Evolutionary conservation across 2,888 invertebrate genomes (phyloP), one percentile per base, ranked within the genome.

Genomic region (Protophormia terraenovae): DNA sequence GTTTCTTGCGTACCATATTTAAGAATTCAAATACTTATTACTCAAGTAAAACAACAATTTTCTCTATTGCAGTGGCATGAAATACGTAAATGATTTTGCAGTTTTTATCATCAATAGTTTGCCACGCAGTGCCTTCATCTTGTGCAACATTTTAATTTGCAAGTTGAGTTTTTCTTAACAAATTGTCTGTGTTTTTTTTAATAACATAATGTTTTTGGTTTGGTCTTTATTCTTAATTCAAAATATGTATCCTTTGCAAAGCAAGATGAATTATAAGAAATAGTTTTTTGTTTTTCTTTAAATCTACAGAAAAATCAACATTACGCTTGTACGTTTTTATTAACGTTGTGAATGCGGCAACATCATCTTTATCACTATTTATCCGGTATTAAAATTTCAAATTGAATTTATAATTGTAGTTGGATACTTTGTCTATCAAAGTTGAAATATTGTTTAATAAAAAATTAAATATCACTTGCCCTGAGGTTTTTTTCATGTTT

Each of bases 371-470:
- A 72, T 55, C 72, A 55, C 10, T 62, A 72, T 80, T 64, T 58
- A 73, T 66, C 22, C 58, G 66, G 5, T 38, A 38, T n/a, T 45
- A 58, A 77, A 55, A 47, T 62, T 75, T 78, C 41, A 71, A 79
- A 60, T 82, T 85, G 55, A 79, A 85, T 78, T 82, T 78, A 71
- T 82, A 85, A 85, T 85, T 85, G 41, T n/a, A n/a, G n/a, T 32
- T 32, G 4, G 6, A n/a, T 78, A 64, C 69, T 58, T 71, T 75
- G 32, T 35, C 35, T 78, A 71, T 76, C 35, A 75, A 77, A 85
- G 82, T 85, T 71, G 71, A 82, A 82, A 78, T 75, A 75, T 75
- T 82, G 85, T 82, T 85, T 79, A 85, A 85, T 71, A 75, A 55
- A 32, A 66, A 75, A 82, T 82, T 82, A 85, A 85, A 75, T 27